phyloP scores from a whole-genome alignment of 2,888 invertebrate species.

The Teleiodes luculella region DNA sequence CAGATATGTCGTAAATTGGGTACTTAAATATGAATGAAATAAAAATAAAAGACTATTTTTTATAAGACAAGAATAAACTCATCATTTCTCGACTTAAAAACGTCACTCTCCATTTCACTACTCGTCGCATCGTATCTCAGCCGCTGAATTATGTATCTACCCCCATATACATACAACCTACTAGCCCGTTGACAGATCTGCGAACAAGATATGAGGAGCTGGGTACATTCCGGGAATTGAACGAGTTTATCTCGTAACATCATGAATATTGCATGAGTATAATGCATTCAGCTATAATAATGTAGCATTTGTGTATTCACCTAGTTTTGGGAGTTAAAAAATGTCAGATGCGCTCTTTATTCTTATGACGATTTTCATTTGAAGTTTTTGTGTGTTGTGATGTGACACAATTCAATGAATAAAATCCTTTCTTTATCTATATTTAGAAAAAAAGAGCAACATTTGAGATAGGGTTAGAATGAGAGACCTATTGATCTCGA shows the following conservation, averaged over 20 bases:
- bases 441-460: too few species aligned
- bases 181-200: constrained; percentile 2
- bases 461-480: too few species aligned
- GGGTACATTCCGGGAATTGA: neutral
- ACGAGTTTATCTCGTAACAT: constrained; percentile 15
- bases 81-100: neutral
- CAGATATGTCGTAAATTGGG: too few species aligned
- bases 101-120: neutral
- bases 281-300: constrained; percentile 28
- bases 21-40: too few species aligned
- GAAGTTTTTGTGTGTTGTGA: too few species aligned
- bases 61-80: neutral
- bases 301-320: constrained; percentile 4
- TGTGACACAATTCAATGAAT: too few species aligned
- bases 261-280: constrained; percentile 34
- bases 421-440: too few species aligned
- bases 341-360: too few species aligned
- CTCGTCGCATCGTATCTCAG: neutral
- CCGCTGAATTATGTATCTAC: neutral
- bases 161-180: neutral
- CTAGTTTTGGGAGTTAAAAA: neutral
- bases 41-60: too few species aligned
- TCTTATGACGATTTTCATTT: neutral
- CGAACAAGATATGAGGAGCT: constrained; percentile 1
- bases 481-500: too few species aligned